Conservation (phyloP, 2,888 invertebrate species). For the Xiphydria camelus region DNA sequence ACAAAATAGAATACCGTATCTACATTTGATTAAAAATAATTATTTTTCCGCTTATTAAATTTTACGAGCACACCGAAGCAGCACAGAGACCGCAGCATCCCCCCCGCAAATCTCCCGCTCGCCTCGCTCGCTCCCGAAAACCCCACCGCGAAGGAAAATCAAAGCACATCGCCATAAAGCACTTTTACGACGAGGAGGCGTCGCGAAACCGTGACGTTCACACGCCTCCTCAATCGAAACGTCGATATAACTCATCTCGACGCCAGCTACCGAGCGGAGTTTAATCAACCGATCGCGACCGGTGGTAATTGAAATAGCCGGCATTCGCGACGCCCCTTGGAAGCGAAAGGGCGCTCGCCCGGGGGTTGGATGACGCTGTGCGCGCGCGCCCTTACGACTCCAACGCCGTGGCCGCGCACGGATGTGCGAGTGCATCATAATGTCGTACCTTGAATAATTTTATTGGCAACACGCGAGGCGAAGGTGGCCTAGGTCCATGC, state of each 20-base stretch:
- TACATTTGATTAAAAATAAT: no score
- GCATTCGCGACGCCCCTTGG: conserved; percentile 12
- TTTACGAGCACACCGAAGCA: no score
- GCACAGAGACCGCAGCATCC: no score
- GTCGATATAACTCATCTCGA: conserved; percentile 11
- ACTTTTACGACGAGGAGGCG: conserved; percentile 43
- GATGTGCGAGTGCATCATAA: conserved; percentile 33
- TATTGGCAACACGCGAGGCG: conserved; percentile 40
- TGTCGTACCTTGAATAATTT: conserved; percentile 55
- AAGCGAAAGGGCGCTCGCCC: conserved; percentile 6
- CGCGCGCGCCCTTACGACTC: background rate
- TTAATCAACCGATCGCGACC: conserved; percentile 13
- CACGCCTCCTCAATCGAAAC: conserved; percentile 47
- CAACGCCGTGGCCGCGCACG: background rate
- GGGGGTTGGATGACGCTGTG: no score
- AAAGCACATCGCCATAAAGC: conserved; percentile 27
- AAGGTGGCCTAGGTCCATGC: conserved; percentile 19
- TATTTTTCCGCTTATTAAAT: no score
- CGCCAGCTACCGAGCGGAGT: background rate
- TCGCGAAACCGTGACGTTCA: conserved; percentile 35
- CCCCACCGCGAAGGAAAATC: no score
- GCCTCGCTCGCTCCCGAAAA: no score
- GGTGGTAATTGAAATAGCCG: conserved; percentile 50
- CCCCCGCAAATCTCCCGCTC: no score
- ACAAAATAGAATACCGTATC: no score